Evolutionary conservation across 2,888 invertebrate species (phyloP), one percentile per base, ranked within the genome.

Genomic region (Ochropleura leucogaster): DNA sequence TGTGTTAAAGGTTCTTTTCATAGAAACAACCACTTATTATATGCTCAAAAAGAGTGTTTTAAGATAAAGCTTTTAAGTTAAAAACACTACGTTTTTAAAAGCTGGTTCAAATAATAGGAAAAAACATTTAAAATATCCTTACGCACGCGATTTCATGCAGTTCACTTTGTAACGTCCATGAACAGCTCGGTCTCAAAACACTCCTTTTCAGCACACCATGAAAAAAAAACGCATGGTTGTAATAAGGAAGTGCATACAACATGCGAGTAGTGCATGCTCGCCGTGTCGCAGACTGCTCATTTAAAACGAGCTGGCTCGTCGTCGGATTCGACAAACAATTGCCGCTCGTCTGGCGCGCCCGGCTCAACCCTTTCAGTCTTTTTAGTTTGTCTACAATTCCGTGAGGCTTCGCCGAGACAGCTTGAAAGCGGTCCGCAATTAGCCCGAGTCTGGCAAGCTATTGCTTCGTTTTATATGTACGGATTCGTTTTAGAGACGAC

Each of bases 401-500:
- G 87, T 77, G 74, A 88, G 89, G 88, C 85, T 81, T 86, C 86
- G 74, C 89, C 88, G 90, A 88, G 89, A 89, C 88, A 84, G 88
- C 85, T 90, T 93, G 92, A 93, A 94, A 94, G 92, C 92, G 92
- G 89, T 83, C 88, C 83, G 93, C 94, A 94, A 94, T 94, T 94
- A 94, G 93, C 92, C 88, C 87, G 85, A 87, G 89, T 87, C 89
- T 90, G 88, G 76, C 85, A 75, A 80, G 82, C 85, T 84, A 80
- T 81, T 82, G 69, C 83, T 68, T 69, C 70, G 65, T 81, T 83
- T 85, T 80, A 75, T 73, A 79, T 71, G 53, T 67, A 70, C 72
- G 65, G 80, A 82, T 80, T 83, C 76, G 72, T 83, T 82, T 82
- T 79, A 64, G 71, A 79, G 60, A 72, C 78, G 68, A 71, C 72